Evolutionary conservation across 2,888 invertebrate genomes (phyloP), one percentile per base, ranked within the genome.

Genomic region (Exocentrus adspersus): DNA sequence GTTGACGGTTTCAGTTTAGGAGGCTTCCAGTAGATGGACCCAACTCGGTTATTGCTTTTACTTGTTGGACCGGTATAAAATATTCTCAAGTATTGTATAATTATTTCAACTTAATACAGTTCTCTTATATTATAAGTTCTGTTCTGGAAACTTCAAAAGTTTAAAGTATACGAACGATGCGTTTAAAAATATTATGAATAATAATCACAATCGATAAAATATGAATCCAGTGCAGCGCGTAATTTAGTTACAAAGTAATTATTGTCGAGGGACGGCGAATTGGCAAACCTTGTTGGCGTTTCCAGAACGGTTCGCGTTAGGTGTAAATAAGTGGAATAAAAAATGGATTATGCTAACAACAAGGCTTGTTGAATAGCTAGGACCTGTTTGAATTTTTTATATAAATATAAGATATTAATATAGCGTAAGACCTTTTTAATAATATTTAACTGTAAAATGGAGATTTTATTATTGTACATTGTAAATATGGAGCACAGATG

Each of bases 401-500:
- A 53, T 45, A 53, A 60, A 52, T 53, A 21, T 59, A 64, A 64
- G 62, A 64, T 62, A 60, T 62, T 66, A 66, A 65, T 66, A 70
- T 68, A 73, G 65, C 46, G 61, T 68, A 71, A 71, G 69, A 72
- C 65, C 71, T 73, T 75, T 75, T 73, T 74, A 76, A 74, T 69
- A 70, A 68, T 72, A 73, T 71, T 75, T 68, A 76, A 72, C 72
- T 79, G 77, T 77, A 80, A 79, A 77, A 72, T 77, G 76, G 74
- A 78, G 76, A 78, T 78, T 79, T 78, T 80, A 75, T 73, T 78
- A 79, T 78, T 81, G 80, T 81, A 81, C 79, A 80, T 81, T 81
- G 80, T 81, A 80, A 75, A 81, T 81, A 81, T 75, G 62, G 73
- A 80, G 80, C 81, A 81, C 81, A 81, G 79, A 81, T 78, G 78